Evolutionary conservation across 64 coral and sea anemone species (phyloP).

Genomic region (Dendronephthya gigantea): DNA sequence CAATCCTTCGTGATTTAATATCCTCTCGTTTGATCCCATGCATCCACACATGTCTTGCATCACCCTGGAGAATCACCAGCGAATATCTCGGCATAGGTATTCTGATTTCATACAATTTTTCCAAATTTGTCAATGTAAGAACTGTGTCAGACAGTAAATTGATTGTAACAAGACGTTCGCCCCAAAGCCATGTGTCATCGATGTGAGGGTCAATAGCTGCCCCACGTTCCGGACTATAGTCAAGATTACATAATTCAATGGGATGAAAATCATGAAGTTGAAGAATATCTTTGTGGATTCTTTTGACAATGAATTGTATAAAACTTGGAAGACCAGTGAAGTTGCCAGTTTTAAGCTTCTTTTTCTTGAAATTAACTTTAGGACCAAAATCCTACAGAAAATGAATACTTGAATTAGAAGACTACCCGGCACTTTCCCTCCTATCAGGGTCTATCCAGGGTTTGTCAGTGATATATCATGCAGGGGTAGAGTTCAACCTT

Average conservation of each 20-base stretch:
- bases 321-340: constrained; percentile 82
- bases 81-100: constrained; percentile 63
- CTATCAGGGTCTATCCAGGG: no score
- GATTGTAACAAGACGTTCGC: constrained; percentile 67
- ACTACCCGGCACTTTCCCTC: no score
- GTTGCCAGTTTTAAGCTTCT: constrained; percentile 61
- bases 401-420: neutral
- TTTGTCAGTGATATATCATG: no score
- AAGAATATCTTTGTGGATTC: constrained; percentile 44
- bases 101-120: constrained; percentile 31
- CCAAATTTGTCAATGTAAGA: constrained; percentile 48
- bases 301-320: constrained; percentile 59
- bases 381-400: constrained; percentile 82
- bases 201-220: constrained; percentile 86
- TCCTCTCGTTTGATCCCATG: constrained; percentile 76
- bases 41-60: constrained; percentile 71
- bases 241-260: constrained; percentile 88
- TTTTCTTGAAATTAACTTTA: constrained; percentile 95
- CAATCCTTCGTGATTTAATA: constrained; percentile 65
- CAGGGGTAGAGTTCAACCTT: no score
- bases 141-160: constrained; percentile 58
- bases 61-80: constrained; percentile 53
- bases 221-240: constrained; percentile 64
- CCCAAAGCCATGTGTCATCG: constrained; percentile 94
- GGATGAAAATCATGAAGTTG: constrained; percentile 54